Conservation (phyloP, 2,113 vertebrate species). For the Eulemur macaco region DNA sequence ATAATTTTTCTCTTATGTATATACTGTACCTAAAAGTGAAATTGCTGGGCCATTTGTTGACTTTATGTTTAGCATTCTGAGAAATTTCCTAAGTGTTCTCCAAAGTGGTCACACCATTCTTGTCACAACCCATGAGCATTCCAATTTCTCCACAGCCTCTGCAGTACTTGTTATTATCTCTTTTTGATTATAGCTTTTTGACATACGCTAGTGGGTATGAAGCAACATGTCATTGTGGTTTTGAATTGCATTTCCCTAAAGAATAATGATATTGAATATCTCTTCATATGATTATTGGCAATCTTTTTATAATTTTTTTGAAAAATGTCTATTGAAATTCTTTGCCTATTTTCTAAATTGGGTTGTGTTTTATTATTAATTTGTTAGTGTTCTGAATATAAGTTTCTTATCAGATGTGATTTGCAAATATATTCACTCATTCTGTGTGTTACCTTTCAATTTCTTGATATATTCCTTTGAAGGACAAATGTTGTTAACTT, state of each 20-base stretch:
- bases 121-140: neutral
- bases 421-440: neutral
- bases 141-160: neutral
- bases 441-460: neutral
- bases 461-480: neutral
- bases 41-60: neutral
- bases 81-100: neutral
- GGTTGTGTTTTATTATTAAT: neutral
- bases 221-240: neutral
- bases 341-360: neutral
- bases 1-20: neutral
- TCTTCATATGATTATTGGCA: neutral
- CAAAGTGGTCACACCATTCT: neutral
- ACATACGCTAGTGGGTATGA: too few species aligned
- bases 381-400: neutral
- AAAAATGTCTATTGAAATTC: neutral
- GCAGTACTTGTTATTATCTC: neutral
- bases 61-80: neutral
- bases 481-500: neutral
- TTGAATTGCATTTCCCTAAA: neutral
- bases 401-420: neutral
- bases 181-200: neutral
- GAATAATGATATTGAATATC: neutral
- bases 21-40: neutral
- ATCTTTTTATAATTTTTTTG: too few species aligned